These are phyloP conservation scores for Athalia rosae DNA, from an alignment of 2,888 invertebrate species.

Conservation along the genomic window DNA sequence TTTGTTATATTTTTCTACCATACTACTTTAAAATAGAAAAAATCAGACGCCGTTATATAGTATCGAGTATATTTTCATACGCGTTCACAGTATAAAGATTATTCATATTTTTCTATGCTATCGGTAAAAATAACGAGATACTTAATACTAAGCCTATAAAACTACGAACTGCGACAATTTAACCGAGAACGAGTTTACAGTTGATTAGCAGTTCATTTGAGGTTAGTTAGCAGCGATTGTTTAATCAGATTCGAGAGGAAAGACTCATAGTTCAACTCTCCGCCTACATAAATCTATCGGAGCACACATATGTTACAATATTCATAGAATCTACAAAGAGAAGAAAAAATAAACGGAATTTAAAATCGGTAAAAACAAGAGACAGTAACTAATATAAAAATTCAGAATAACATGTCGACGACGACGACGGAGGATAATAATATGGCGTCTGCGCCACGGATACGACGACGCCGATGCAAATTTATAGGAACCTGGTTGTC, in stretches of 20 bases:
- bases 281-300: background rate
- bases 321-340: background rate
- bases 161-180: slow-evolving; percentile 30
- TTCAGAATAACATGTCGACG: slow-evolving; percentile 21
- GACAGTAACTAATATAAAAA: slow-evolving; percentile 13
- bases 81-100: slow-evolving; percentile 11
- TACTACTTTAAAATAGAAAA: slow-evolving; percentile 2
- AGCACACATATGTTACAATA: background rate
- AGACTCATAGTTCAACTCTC: slow-evolving; percentile 26
- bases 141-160: background rate
- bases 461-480: slow-evolving; percentile 64
- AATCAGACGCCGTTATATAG: background rate
- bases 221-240: slow-evolving; percentile 50
- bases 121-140: slow-evolving; percentile 14
- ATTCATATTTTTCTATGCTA: slow-evolving; percentile 4
- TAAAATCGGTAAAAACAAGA: background rate
- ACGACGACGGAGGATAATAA: slow-evolving; percentile 36
- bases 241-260: slow-evolving; percentile 41
- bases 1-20: slow-evolving; percentile 44
- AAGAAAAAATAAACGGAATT: slow-evolving; percentile 12
- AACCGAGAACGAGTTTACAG: slow-evolving; percentile 42
- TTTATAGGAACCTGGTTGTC: slow-evolving; percentile 63
- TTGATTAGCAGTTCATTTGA: slow-evolving; percentile 57
- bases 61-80: slow-evolving; percentile 20
- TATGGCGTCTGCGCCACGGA: slow-evolving; percentile 46